Evolutionary conservation across 2,113 vertebrate species (phyloP).

Genomic region (Hypanus sabinus): DNA sequence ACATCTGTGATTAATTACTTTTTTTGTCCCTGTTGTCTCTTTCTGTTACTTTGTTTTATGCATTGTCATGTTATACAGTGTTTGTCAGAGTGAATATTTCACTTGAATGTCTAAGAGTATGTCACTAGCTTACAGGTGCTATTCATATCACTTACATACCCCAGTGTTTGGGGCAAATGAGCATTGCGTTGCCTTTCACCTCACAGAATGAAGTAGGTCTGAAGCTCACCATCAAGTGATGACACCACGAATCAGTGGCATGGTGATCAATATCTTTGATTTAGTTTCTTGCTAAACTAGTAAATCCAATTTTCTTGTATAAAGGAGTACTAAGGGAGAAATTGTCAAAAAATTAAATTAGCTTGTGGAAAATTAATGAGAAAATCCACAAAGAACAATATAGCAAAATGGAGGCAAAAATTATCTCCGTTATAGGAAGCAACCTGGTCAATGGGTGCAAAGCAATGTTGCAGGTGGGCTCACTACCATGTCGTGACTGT

Average conservation of each 20-base stretch:
- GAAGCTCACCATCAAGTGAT: not conserved
- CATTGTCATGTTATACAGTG: not conserved
- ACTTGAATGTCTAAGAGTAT: not conserved
- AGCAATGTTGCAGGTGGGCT: too few relatives aligned
- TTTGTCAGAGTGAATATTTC: constrained; percentile 26
- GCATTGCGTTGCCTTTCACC: not conserved
- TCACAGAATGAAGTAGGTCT: not conserved
- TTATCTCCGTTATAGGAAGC: too few relatives aligned
- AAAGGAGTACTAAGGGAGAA: not conserved
- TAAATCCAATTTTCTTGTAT: not conserved
- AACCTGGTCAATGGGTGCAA: too few relatives aligned
- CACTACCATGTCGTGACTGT: too few relatives aligned
- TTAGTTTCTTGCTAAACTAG: not conserved
- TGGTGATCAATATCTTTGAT: not conserved
- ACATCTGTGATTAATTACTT: constrained; percentile 33
- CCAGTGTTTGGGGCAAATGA: not conserved
- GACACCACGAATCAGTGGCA: not conserved
- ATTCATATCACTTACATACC: not conserved
- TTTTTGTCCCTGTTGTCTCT: constrained; percentile 31
- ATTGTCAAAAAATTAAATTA: not conserved
- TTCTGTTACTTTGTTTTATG: not conserved
- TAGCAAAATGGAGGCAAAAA: not conserved
- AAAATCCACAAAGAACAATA: not conserved
- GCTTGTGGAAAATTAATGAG: not conserved
- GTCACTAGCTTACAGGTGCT: not conserved